Conservation (phyloP, 2,113 vertebrate species). For the Forbesichthys papilliferus region DNA sequence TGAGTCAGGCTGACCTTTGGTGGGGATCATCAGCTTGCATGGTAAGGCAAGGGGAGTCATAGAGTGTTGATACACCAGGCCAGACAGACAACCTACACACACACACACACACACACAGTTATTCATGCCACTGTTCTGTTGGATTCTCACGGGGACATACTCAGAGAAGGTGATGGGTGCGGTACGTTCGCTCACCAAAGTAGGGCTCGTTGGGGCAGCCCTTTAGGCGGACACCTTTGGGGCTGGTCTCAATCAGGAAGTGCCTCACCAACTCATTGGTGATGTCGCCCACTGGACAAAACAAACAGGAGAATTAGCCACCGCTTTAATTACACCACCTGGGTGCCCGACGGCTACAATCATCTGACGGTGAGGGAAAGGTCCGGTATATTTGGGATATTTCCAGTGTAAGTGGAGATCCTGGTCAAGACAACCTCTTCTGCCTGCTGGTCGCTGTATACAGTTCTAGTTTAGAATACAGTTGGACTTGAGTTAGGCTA, state of each 20-base stretch:
- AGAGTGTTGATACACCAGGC: constrained; percentile 96
- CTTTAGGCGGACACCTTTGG: constrained; percentile 95
- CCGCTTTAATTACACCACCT: not conserved
- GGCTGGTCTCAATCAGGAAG: constrained; percentile 95
- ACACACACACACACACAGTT: constrained; percentile 27
- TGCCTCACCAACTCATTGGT: constrained; percentile 93
- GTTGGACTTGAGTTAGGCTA: too few relatives aligned
- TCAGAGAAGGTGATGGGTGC: not conserved
- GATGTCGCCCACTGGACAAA: constrained; percentile 77
- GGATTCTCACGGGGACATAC: not conserved
- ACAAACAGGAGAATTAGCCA: not conserved
- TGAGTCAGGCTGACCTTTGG: constrained; percentile 79
- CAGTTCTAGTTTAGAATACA: too few relatives aligned
- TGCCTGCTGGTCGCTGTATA: too few relatives aligned
- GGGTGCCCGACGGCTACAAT: too few relatives aligned
- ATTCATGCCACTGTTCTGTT: not conserved
- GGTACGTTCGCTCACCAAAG: constrained; percentile 85
- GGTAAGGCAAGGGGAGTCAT: constrained; percentile 94
- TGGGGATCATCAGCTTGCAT: constrained; percentile 95
- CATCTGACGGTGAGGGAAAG: too few relatives aligned
- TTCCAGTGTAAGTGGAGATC: too few relatives aligned
- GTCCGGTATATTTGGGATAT: too few relatives aligned
- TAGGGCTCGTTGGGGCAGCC: constrained; percentile 95
- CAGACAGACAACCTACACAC: constrained; percentile 88
- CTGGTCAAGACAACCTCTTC: too few relatives aligned